Evolutionary conservation across 2,888 invertebrate species (phyloP).

Genomic region (Drosophila vallismaia): DNA sequence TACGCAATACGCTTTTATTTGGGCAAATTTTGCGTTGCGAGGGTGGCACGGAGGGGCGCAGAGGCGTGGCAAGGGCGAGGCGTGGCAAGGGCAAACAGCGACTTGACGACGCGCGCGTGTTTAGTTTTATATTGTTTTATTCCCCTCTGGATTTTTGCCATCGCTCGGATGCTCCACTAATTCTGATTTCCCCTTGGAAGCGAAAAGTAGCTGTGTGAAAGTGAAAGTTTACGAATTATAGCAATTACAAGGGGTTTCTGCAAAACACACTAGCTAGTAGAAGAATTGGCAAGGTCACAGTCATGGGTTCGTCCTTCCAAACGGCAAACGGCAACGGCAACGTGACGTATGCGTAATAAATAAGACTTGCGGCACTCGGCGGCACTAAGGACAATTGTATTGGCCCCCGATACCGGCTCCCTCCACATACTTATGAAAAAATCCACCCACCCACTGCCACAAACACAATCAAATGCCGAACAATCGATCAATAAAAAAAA

Average conservation of each 20-base stretch:
- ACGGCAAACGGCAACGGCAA: slow-evolving; percentile 61
- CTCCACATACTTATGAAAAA: slow-evolving; percentile 5
- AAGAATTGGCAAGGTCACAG: slow-evolving; percentile 45
- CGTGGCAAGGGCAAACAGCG: slow-evolving; percentile 64
- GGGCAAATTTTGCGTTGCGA: slow-evolving; percentile 58
- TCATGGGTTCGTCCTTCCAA: slow-evolving; percentile 14
- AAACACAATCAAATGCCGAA: slow-evolving; percentile 39
- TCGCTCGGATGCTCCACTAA: slow-evolving; percentile 13
- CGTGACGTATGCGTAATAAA: slow-evolving; percentile 75
- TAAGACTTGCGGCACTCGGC: slow-evolving; percentile 43
- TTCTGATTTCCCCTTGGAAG: slow-evolving; percentile 63
- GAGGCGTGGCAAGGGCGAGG: not conserved
- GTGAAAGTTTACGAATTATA: slow-evolving; percentile 1
- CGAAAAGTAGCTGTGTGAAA: not conserved
- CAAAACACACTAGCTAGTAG: slow-evolving; percentile 22
- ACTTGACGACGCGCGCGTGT: slow-evolving; percentile 67
- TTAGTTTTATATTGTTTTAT: slow-evolving; percentile 60
- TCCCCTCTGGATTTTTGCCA: slow-evolving; percentile 51
- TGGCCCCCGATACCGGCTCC: slow-evolving; percentile 55
- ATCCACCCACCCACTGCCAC: not conserved
- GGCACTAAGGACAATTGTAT: slow-evolving; percentile 62
- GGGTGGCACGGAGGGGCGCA: not conserved
- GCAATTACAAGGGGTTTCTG: slow-evolving; percentile 12
- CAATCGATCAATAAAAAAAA: slow-evolving; percentile 63
- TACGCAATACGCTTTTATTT: slow-evolving; percentile 52